Base-by-base conservation (phyloP, 2,888 invertebrate genomes). In the Cynaeus angustus region DNA sequence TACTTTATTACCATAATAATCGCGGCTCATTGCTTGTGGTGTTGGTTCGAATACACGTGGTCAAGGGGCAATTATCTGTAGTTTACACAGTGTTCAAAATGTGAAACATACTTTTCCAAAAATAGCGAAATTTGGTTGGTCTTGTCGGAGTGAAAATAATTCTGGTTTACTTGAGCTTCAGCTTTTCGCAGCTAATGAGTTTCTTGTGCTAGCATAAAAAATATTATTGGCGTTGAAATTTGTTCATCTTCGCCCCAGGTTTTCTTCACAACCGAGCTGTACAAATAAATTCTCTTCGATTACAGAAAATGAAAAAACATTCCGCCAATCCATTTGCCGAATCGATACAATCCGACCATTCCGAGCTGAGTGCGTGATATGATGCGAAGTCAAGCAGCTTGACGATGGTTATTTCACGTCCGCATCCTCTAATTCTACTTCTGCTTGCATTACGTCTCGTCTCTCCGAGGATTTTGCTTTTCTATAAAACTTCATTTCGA, bases 361-460 rank as follows among this genome's bases (percentile, higher is more conserved):
- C 33, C 46, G 33, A 46, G 21, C 33, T 28, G 45, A 45, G 46
- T 59, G 46, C 59, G 59, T 59, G 48, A 56, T 56, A 56, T 56
- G 66, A 66, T 66, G 66, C 56, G 45, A 66, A 66, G 66, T 66
- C 66, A 56, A 66, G 66, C 66, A 66, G 37, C 46, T 66, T 56
- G 56, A 48, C 45, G 37, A 66, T 43, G 41, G 62, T 50, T 62
- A 62, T 62, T 66, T 56, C 45, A 30, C 55, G 38, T 65, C 45
- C 43, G 8, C 65, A 13, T 37, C 50, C 12, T 53, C 65, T 65
- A 45, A 45, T 55, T 71, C 68, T 71, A 58, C 68, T 72, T 73
- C 65, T 73, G 67, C 56, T 70, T 66, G 67, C 68, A 73, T 75
- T 72, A 75, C 67, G 66, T 68, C 70, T 72, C 62, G 68, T 73